Evolutionary conservation across 1,140 invertebrate species (phyloP), one percentile per base, ranked within the genome.

Genomic region (Zeugodacus cucurbitae): DNA sequence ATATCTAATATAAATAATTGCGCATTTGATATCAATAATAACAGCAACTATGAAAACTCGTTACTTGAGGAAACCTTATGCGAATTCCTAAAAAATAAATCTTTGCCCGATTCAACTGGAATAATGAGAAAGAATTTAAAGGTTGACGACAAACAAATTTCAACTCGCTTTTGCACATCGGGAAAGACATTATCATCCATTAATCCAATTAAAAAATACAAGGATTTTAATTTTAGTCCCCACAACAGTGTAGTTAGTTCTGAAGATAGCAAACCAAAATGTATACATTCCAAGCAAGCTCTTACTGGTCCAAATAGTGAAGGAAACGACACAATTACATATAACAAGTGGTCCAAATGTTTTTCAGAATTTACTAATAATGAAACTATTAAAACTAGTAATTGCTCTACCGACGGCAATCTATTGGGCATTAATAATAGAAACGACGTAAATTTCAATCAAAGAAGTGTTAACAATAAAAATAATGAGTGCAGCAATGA

Each of bases 401-500:
- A 2, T 59, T 20, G 22, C 29, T 32, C 48, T 20, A 59, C 34
- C 34, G 37, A 48, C 14, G 5, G 1, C 3, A 85, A 57, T 14
- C 20, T 37, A n/a, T 59, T 87, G 32, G 67, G 41, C 3, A 20
- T 11, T 14, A 54, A 14, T 22, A n/a, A 34, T 44, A n/a, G 20
- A 29, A 48, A 5, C 26, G 32, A 29, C 93, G 94, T 17, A 92
- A 94, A 4, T 90, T 93, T 59, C 29, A 64, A 44, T 8, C 6
- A 89, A 88, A 82, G 20, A 17, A 54, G 4, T 5, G 48, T 91
- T 94, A 88, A 92, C 93, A 87, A 90, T 17, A 74, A 34, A 6
- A 29, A 91, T 94, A 95, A 95, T 87, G 95, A 95, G 87, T 93
- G 89, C 26, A 89, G 88, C 34, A 91, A 90, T 54, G 90, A 91